Evolutionary conservation across 2,797 vertebrate species (phyloP).

Genomic region (Labeo calbasu): DNA sequence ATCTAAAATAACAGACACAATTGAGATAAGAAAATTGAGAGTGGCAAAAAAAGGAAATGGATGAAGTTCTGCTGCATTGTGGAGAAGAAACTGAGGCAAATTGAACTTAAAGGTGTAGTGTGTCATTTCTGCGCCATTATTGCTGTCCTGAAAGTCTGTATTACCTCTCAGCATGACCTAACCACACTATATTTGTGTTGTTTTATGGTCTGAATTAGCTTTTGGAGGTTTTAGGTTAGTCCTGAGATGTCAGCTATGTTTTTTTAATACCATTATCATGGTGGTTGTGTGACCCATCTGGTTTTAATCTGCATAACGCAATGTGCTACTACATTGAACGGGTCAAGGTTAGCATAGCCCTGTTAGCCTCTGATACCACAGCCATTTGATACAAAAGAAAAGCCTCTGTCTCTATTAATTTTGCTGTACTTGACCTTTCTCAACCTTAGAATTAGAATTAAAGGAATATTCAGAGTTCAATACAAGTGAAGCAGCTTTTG

Average conservation of each 20-base stretch:
- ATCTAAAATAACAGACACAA: slow-evolving; percentile 37
- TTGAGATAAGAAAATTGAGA: slow-evolving; percentile 33
- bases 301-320: too few species aligned
- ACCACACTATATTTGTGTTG: background rate
- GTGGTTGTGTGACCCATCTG: too few species aligned
- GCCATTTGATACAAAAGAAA: background rate
- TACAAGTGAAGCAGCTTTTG: background rate
- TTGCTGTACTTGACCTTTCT: background rate
- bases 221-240: background rate
- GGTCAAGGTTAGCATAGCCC: background rate
- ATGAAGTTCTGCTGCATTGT: slow-evolving; percentile 8
- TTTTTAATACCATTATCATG: background rate
- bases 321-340: background rate
- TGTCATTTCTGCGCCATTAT: slow-evolving; percentile 3
- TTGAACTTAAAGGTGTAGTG: slow-evolving; percentile 25
- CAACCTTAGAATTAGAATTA: background rate
- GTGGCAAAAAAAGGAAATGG: background rate
- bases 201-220: background rate
- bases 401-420: background rate
- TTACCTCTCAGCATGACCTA: background rate
- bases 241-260: background rate
- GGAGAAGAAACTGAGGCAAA: slow-evolving; percentile 16
- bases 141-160: background rate
- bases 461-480: background rate
- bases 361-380: background rate